A percentile compares a stretch with the other conserved stretches of the same genome.
These are phyloP conservation scores for Sinosuthora webbiana DNA, from an alignment of 2,113 vertebrate species.

Conservation along the genomic window DNA sequence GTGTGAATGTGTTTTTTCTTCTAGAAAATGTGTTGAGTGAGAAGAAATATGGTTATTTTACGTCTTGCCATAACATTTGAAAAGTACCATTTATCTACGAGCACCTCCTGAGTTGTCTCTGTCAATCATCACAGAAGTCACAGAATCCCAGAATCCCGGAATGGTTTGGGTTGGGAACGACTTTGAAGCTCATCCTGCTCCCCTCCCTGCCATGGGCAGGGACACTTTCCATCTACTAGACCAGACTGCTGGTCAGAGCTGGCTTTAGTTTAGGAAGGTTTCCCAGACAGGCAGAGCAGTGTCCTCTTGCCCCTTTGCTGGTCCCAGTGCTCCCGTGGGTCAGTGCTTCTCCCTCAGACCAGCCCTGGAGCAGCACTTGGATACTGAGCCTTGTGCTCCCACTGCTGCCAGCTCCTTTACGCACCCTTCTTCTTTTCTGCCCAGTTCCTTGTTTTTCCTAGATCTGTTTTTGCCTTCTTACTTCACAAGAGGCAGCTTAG, in stretches of 20 bases:
- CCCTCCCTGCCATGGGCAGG: not conserved
- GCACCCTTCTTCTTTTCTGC: not conserved
- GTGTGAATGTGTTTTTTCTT: not conserved
- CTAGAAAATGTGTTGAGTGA: not conserved
- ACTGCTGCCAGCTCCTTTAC: not conserved
- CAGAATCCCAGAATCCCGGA: not conserved
- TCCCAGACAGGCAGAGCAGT: not conserved
- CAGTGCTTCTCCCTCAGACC: not conserved
- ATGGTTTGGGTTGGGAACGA: not conserved
- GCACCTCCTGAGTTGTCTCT: not conserved
- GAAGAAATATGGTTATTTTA: not conserved
- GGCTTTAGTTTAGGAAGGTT: not conserved
- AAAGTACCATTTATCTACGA: not conserved
- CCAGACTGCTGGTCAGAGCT: not conserved
- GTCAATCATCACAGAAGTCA: not conserved
- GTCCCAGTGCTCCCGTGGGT: fast-evolving
- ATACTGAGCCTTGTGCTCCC: not conserved
- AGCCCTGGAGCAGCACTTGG: not conserved
- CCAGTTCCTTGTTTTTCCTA: not conserved
- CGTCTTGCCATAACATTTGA: not conserved
- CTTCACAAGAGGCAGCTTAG: not conserved
- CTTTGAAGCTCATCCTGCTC: not conserved
- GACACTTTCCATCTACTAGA: not conserved
- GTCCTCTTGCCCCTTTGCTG: not conserved
- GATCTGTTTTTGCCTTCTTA: not conserved